Percentiles rank a stretch among this genome's conserved stretches.
Conservation (phyloP, 1,140 invertebrate genomes). For the Pseudachorutes palmiensis region DNA sequence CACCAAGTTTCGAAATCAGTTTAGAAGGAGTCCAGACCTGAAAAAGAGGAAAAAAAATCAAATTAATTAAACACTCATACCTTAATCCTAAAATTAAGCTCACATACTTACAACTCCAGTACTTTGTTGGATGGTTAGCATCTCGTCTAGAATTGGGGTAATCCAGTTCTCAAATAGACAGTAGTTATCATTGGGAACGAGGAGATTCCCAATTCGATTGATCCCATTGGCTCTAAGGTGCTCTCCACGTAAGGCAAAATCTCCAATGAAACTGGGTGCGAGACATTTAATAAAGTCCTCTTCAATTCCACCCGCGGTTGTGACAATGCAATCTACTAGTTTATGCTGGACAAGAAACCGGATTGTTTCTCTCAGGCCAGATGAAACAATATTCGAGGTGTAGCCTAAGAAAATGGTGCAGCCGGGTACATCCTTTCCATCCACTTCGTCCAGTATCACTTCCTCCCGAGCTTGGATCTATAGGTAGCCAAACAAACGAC, state of each 20-base stretch:
- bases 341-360: conserved; percentile 82
- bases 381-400: conserved; percentile 96
- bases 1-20: conserved; percentile 72
- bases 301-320: conserved; percentile 95
- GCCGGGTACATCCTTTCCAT: conserved; percentile 44
- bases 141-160: conserved; percentile 83
- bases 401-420: conserved; percentile 97
- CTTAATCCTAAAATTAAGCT: neutral
- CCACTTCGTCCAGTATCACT: conserved; percentile 36
- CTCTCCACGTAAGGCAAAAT: conserved; percentile 75
- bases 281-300: conserved; percentile 99
- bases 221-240: conserved; percentile 75
- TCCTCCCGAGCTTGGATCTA: conserved; percentile 35
- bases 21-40: conserved; percentile 87
- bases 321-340: conserved; percentile 91
- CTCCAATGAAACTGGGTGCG: conserved; percentile 84
- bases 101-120: conserved; percentile 45
- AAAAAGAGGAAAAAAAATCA: neutral
- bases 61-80: neutral
- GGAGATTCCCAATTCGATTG: conserved; percentile 93
- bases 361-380: conserved; percentile 85
- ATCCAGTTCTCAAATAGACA: conserved; percentile 98
- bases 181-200: conserved; percentile 98
- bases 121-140: conserved; percentile 78
- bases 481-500: neutral